A percentile compares a stretch with the other conserved stretches of the same genome.
phyloP scores from a whole-genome alignment of 2,113 vertebrate genomes.

The Picathartes gymnocephalus region DNA sequence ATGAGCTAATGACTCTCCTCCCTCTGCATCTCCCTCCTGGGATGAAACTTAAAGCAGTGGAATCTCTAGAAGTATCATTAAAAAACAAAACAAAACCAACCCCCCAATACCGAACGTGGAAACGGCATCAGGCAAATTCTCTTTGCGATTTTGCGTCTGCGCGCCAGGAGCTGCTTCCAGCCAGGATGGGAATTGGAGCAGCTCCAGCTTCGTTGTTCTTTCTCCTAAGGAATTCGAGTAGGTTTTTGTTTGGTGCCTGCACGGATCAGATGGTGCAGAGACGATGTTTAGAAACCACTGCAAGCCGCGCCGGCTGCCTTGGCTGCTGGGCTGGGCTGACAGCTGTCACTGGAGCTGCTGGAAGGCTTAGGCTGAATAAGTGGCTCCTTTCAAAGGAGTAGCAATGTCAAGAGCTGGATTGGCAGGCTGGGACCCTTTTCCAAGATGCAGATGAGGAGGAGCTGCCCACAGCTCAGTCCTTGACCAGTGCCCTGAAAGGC shows the following conservation, averaged over 20 bases:
- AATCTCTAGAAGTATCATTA: background rate
- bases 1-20: slow-evolving; percentile 40
- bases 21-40: background rate
- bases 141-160: fast-evolving
- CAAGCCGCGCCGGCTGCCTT: background rate
- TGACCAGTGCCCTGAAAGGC: background rate
- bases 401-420: background rate
- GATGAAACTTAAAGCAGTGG: background rate
- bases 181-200: background rate
- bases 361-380: background rate
- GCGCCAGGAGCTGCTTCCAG: background rate
- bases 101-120: background rate
- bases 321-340: background rate
- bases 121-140: background rate
- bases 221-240: background rate
- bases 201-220: background rate
- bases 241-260: background rate
- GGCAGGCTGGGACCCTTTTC: background rate
- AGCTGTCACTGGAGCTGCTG: background rate
- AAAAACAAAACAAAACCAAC: background rate
- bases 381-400: background rate
- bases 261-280: background rate
- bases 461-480: background rate
- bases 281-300: background rate
- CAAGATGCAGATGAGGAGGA: background rate